Evolutionary conservation across 2,113 vertebrate genomes (phyloP).

Genomic region (Peucedramus taeniatus): DNA sequence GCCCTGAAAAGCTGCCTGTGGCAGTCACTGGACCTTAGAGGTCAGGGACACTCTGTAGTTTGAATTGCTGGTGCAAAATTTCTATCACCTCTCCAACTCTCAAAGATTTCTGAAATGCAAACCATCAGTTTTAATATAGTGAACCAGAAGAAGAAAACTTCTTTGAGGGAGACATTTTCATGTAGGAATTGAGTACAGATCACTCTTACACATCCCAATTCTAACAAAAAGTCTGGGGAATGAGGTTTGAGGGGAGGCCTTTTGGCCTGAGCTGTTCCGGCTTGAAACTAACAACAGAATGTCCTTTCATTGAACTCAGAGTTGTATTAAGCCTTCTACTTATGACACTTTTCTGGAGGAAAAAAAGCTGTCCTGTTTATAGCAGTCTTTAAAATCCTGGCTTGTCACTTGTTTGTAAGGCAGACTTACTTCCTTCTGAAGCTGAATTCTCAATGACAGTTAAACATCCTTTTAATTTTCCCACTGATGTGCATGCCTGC

Average conservation of each 20-base stretch:
- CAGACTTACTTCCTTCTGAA: not conserved
- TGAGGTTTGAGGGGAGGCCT: not conserved
- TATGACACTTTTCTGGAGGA: not conserved
- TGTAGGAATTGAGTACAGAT: not conserved
- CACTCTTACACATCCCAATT: not conserved
- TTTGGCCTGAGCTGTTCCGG: not conserved
- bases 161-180: not conserved
- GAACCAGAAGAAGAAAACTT: not conserved
- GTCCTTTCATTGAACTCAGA: not conserved
- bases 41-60: not conserved
- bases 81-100: not conserved
- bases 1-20: not conserved
- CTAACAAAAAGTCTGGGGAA: not conserved
- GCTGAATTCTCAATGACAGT: not conserved
- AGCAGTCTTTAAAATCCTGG: not conserved
- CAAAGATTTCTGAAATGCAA: not conserved
- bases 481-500: not conserved
- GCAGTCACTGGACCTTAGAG: not conserved
- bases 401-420: not conserved
- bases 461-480: not conserved
- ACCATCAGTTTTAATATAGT: not conserved
- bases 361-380: not conserved
- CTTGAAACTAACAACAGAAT: not conserved
- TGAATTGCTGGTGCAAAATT: not conserved
- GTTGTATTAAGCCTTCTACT: not conserved